Percentiles rank a stretch among this genome's conserved stretches.
Evolutionary conservation across 2,888 invertebrate genomes (phyloP).

Genomic region (Adela reaumurella): DNA sequence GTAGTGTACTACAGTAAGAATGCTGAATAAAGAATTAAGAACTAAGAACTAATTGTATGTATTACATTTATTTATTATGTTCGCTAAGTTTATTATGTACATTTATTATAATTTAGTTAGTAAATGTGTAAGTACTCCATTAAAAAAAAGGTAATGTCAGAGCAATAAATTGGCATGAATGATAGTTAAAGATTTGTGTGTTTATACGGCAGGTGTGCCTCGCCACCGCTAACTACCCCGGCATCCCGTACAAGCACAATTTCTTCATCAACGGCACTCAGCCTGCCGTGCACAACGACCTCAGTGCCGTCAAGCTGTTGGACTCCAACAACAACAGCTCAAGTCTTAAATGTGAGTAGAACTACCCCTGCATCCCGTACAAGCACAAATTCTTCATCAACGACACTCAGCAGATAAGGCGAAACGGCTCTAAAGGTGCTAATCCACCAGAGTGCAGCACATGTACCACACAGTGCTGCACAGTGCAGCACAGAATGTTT

Average conservation of each 20-base stretch:
- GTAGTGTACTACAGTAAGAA: no score
- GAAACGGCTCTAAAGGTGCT: conserved; percentile 24
- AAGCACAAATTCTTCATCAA: conserved; percentile 40
- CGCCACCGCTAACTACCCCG: conserved; percentile 78
- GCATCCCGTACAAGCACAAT: conserved; percentile 45
- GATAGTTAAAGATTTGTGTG: no score
- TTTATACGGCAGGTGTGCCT: conserved; percentile 67
- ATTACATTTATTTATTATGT: no score
- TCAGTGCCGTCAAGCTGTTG: conserved; percentile 25
- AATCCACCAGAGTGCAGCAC: conserved; percentile 24
- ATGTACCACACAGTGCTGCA: conserved; percentile 53
- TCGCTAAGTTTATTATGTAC: no score
- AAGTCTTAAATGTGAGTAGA: conserved; percentile 45
- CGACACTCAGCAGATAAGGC: conserved; percentile 23
- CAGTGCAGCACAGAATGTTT: no score
- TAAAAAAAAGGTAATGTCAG: no score
- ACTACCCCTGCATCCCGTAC: conserved; percentile 61
- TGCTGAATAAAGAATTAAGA: no score
- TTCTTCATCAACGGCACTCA: conserved; percentile 34
- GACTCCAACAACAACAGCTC: conserved; percentile 23
- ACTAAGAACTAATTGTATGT: no score
- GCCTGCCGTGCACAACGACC: conserved; percentile 23
- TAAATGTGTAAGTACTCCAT: no score
- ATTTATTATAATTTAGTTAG: no score
- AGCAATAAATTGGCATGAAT: no score